A percentile compares a stretch with the other conserved stretches of the same genome.
Evolutionary conservation across 2,113 vertebrate genomes (phyloP).

Genomic region (Carassius auratus): DNA sequence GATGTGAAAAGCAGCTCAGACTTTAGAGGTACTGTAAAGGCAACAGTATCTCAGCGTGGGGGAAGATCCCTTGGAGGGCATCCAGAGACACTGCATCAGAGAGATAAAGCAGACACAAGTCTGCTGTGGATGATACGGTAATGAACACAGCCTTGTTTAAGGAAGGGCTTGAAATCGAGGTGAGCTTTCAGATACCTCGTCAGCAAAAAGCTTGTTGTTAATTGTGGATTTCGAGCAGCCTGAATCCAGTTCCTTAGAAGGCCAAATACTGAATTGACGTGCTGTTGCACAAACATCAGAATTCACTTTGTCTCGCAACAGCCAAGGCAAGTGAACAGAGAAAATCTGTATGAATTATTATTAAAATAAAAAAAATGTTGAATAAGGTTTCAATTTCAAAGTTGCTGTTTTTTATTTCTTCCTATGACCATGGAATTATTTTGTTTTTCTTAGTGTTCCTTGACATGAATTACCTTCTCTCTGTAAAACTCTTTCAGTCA

Average conservation of each 20-base stretch:
- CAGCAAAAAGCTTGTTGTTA: conserved; percentile 27
- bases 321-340: neutral
- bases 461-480: neutral
- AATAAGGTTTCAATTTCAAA: neutral
- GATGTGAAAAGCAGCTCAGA: conserved; percentile 14
- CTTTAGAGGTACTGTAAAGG: conserved; percentile 25
- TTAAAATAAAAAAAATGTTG: neutral
- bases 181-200: conserved; percentile 41
- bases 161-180: conserved; percentile 46
- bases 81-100: conserved; percentile 54
- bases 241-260: neutral
- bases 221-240: conserved; percentile 21
- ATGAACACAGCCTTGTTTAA: conserved; percentile 45
- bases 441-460: neutral
- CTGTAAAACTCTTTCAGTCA: neutral
- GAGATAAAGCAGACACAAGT: conserved; percentile 48
- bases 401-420: too few species aligned
- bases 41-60: conserved; percentile 1
- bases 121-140: conserved; percentile 50
- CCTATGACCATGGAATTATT: neutral
- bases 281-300: neutral
- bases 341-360: neutral
- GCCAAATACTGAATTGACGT: neutral
- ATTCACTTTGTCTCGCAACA: neutral
- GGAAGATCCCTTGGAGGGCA: conserved; percentile 45